phyloP scores from a whole-genome alignment of 92 coral and sea anemone species.

The Bergia sp. region DNA sequence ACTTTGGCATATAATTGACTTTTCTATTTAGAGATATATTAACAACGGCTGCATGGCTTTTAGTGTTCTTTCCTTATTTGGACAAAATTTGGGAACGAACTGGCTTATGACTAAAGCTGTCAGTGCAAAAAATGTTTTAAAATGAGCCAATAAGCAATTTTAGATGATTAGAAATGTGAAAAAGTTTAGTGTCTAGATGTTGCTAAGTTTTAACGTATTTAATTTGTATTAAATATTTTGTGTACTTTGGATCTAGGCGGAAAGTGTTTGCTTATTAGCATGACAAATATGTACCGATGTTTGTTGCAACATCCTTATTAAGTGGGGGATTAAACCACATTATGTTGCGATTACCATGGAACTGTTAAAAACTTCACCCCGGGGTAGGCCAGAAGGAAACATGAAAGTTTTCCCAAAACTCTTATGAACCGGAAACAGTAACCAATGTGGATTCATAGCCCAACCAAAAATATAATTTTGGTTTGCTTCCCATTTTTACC shows the following conservation, averaged over 20 bases:
- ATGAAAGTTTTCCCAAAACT: conserved; percentile 17
- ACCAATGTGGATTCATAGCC: conserved; percentile 19
- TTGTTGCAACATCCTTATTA: conserved; percentile 13
- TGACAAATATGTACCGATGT: conserved; percentile 13
- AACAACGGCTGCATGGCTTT: neutral
- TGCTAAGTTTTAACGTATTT: conserved; percentile 12
- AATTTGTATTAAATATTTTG: conserved; percentile 4
- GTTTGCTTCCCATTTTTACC: conserved; percentile 18
- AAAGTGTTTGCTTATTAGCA: conserved; percentile 5
- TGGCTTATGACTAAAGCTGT: neutral
- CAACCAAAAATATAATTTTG: conserved; percentile 14
- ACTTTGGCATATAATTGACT: neutral
- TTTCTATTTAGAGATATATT: neutral
- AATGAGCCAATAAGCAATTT: conserved; percentile 16
- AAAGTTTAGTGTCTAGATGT: conserved; percentile 13
- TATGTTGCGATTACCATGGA: conserved; percentile 18
- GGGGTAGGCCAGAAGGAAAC: too few species aligned
- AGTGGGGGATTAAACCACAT: conserved; percentile 7
- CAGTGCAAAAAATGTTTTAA: neutral
- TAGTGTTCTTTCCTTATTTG: neutral
- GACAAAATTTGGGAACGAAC: neutral
- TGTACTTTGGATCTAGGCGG: conserved; percentile 13
- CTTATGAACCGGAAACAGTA: conserved; percentile 18
- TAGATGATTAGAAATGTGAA: conserved; percentile 12
- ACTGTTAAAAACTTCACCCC: conserved; percentile 10